A percentile compares a stretch with the other conserved stretches of the same genome.
Conservation (phyloP, 37 sponge, comb jelly and placozoan genomes). For the Hormiphora californensis region DNA sequence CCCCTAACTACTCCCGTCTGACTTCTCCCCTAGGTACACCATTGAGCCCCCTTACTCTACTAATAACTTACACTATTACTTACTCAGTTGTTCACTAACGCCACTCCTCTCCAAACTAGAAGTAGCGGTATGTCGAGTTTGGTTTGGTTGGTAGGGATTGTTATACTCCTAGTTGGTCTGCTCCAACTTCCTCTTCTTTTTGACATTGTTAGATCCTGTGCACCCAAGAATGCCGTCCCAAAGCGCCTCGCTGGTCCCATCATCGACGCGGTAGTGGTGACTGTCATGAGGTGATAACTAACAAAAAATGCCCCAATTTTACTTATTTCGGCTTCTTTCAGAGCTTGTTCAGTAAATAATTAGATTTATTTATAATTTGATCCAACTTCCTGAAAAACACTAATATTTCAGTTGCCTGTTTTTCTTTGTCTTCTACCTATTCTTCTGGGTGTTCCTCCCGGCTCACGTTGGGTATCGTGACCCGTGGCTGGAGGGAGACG, state of each 20-base stretch:
- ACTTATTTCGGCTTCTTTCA: background rate
- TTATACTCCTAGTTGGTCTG: slow-evolving; percentile 5
- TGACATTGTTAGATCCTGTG: slow-evolving; percentile 6
- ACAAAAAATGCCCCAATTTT: background rate
- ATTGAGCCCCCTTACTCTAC: no score
- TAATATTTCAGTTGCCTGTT: slow-evolving; percentile 13
- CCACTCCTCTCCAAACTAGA: no score
- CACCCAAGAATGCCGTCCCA: slow-evolving; percentile 1
- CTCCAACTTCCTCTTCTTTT: slow-evolving; percentile 34
- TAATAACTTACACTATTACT: no score
- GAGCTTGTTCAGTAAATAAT: background rate
- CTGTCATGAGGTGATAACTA: slow-evolving; percentile 3
- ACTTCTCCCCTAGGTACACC: no score
- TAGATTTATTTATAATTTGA: background rate
- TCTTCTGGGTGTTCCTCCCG: slow-evolving; percentile 43
- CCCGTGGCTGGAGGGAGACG: background rate
- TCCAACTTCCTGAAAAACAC: background rate
- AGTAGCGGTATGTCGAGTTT: background rate
- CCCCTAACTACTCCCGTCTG: no score
- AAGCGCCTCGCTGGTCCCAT: slow-evolving; percentile 14
- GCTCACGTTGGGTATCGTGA: background rate
- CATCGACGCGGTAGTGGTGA: slow-evolving; percentile 15
- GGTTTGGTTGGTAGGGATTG: slow-evolving; percentile 35
- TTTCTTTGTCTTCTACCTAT: slow-evolving; percentile 7
- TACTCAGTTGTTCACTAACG: no score